Base-by-base conservation (phyloP, 2,797 vertebrate species). In the Lacerta viridis region DNA sequence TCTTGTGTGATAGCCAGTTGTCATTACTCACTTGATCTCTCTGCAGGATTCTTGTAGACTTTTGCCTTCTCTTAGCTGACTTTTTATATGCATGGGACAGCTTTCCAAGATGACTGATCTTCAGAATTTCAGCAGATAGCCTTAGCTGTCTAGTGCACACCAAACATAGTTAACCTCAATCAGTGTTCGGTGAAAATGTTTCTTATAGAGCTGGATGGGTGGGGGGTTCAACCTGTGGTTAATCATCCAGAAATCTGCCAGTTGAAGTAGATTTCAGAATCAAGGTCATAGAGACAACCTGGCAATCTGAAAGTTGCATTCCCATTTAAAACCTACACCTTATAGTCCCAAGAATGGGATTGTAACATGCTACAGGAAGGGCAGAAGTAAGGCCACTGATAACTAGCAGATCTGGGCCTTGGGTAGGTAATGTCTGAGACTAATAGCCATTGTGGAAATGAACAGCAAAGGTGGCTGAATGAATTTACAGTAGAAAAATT, bases 231-330 rank as follows among this genome's bases (percentile, higher is more conserved):
- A 15, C 9, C 15, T 50, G 59, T 59, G 78, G 15, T 64, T 81
- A 76, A 23, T 64, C 87, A 79, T 43, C 75, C 36, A 79, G 75
- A 88, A 84, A 84, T 84, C 29, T 77, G 64, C 64, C 7, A 25
- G 23, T 61, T 18, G 36, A 69, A 27, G n/a, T 71, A 55, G n/a
- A 61, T 81, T 80, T 85, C 41, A 3, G 66, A 85, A 69, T 77
- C 71, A 86, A 86, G 83, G 83, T 85, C 79, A 85, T 43, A 81
- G 85, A 66, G 59, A 76, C 27, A 81, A 23, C 41, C 43, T 82
- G 33, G 11, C 50, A 50, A 66, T 36, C 46, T 86, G 33, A 43
- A 76, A 25, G 8, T 33, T 9, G 11, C 50, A 74, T 74, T 46
- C 33, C 15, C 17, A 61, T 69, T 18, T 80, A 27, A 55, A 66